Base-by-base conservation (phyloP, 2,797 vertebrate genomes). In the Myotis daubentonii region DNA sequence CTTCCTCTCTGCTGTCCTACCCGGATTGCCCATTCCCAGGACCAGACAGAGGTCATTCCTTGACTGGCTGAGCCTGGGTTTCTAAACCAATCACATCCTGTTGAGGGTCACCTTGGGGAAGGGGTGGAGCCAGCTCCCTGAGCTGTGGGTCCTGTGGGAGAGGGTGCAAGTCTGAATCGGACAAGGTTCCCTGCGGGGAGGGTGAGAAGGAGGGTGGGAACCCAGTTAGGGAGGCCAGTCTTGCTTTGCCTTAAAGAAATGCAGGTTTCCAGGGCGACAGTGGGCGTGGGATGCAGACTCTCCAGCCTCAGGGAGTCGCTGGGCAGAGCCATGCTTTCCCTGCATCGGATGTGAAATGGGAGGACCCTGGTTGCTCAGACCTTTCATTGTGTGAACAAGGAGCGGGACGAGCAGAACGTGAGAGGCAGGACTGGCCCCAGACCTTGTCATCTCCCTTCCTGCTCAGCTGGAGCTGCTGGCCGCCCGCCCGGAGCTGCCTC, bases 191-290 rank as follows among this genome's bases (percentile, higher is more conserved):
- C 23, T 92, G 41, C 49, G 74, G 87, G 53, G 60, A 57, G 74
- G 72, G 47, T 20, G 30, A 38, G 19, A 20, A 20, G 68, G 47
- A 71, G 28, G 25, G 4, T 47, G 62, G n/a, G 38, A n/a, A 44
- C 82, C 25, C n/a, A 11, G 36, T 49, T 79, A 57, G 49, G 36
- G 38, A 3, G 4, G 10, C 44, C 68, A 38, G 15, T 44, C 44
- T 66, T 60, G 8, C 33, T 72, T 53, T 94, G 60, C 38, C 33
- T 80, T 53, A 23, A 72, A 87, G 78, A 91, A 87, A 87, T 7
- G 19, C 2, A 60, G 72, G 23, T 93, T 87, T 87, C 66, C 74
- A 47, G 44, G 60, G 81, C 87, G 72, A 76, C 36, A 3, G 5
- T 38, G 44, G 30, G 5, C 2, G 1, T 41, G 30, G 41, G 72